phyloP scores from a whole-genome alignment of 2,797 vertebrate species.

The Gallinago stenura region DNA sequence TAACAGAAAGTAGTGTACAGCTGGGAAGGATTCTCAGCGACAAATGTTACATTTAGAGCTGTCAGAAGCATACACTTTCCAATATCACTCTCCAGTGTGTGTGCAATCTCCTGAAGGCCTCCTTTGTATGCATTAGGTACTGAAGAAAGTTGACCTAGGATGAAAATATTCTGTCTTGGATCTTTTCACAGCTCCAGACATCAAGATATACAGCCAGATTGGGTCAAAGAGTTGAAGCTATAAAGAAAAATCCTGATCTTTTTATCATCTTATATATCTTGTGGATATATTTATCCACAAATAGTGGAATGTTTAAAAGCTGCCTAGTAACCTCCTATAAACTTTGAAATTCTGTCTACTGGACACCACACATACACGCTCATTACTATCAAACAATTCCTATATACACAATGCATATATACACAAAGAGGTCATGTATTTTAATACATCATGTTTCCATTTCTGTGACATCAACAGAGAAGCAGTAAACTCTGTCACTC shows the following conservation, averaged over 20 bases:
- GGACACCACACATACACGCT: not conserved
- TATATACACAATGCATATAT: rapidly evolving
- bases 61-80: not conserved
- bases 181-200: not conserved
- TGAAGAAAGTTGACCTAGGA: not conserved
- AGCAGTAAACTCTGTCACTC: not conserved
- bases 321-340: not conserved
- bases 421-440: not conserved
- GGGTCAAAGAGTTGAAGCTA: not conserved
- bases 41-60: not conserved
- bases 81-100: not conserved
- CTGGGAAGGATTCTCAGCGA: not conserved
- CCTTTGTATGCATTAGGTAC: not conserved
- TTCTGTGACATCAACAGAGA: not conserved
- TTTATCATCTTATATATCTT: not conserved
- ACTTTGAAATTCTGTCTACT: not conserved
- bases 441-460: not conserved
- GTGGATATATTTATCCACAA: not conserved
- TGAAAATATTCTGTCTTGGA: not conserved
- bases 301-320: not conserved
- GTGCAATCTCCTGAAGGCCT: not conserved
- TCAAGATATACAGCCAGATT: not conserved
- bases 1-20: not conserved
- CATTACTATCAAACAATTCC: not conserved
- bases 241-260: not conserved